Conservation (phyloP, 2,888 invertebrate species). For the Falcaria lacertinaria region DNA sequence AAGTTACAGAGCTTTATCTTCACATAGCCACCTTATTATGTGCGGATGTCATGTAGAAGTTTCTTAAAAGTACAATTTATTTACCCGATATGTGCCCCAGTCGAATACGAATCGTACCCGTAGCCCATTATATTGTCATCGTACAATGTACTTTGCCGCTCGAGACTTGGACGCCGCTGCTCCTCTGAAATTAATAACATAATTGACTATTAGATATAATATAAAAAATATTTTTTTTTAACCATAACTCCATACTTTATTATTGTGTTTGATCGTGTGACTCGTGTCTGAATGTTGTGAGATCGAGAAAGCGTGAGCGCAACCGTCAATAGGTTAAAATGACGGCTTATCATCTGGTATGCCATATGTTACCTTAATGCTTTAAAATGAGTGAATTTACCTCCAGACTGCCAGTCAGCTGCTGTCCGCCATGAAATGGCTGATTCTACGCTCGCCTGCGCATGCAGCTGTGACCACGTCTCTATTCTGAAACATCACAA, state of each 20-base stretch:
- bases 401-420: slow-evolving; percentile 71
- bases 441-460: slow-evolving; percentile 70
- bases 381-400: slow-evolving; percentile 24
- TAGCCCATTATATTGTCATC: slow-evolving; percentile 81
- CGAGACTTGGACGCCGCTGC: slow-evolving; percentile 86
- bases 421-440: slow-evolving; percentile 74
- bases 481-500: slow-evolving; percentile 56
- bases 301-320: too few species aligned
- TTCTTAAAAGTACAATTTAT: too few species aligned
- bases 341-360: background rate
- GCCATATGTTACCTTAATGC: background rate
- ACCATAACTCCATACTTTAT: too few species aligned
- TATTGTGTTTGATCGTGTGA: too few species aligned
- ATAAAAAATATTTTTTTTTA: too few species aligned
- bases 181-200: slow-evolving; percentile 48
- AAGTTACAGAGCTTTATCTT: too few species aligned
- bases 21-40: too few species aligned
- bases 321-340: too few species aligned
- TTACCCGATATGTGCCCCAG: slow-evolving; percentile 64
- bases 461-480: slow-evolving; percentile 70
- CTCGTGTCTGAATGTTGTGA: too few species aligned
- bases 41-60: too few species aligned
- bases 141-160: slow-evolving; percentile 88
- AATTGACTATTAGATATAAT: background rate
- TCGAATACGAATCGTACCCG: slow-evolving; percentile 69